phyloP scores from a whole-genome alignment of 1,140 invertebrate genomes.

The Meteorus sp. region DNA sequence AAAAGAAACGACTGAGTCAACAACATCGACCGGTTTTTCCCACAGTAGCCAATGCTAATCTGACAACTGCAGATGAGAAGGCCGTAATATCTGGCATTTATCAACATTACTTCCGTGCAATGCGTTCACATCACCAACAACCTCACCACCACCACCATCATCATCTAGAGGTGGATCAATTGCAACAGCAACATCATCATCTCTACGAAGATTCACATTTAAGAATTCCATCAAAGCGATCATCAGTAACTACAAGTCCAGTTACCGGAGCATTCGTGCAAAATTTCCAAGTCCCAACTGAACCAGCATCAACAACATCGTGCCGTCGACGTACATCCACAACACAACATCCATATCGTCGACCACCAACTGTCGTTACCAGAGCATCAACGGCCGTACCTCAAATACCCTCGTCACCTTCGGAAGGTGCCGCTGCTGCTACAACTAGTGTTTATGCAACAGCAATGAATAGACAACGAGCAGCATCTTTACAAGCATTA shows the following conservation, averaged over 20 bases:
- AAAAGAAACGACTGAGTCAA: conserved; percentile 23
- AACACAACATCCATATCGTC: conserved; percentile 30
- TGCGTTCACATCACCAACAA: conserved; percentile 40
- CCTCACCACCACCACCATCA: conserved; percentile 34
- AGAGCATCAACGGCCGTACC: conserved; percentile 16
- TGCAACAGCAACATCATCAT: conserved; percentile 26
- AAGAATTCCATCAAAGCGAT: neutral
- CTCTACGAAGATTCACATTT: conserved; percentile 18
- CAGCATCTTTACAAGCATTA: conserved; percentile 41
- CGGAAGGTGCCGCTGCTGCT: conserved; percentile 30
- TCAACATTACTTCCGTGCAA: conserved; percentile 44
- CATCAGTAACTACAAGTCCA: conserved; percentile 13
- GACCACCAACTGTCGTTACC: conserved; percentile 24
- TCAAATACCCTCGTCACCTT: conserved; percentile 26
- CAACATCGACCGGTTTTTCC: conserved; percentile 11
- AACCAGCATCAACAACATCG: conserved; percentile 10
- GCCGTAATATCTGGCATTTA: conserved; percentile 50
- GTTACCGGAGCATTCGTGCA: conserved; percentile 6
- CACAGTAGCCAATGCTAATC: conserved; percentile 14
- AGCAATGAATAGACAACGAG: conserved; percentile 46
- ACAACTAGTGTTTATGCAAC: conserved; percentile 44
- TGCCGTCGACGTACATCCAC: conserved; percentile 3
- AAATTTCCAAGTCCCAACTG: conserved; percentile 17
- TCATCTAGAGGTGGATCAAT: conserved; percentile 18
- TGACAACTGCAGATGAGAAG: conserved; percentile 33